Percentiles rank a stretch among this genome's conserved stretches.
Conservation (phyloP, 2,113 vertebrate genomes). For the Pseudolaguvia tuberculata region DNA sequence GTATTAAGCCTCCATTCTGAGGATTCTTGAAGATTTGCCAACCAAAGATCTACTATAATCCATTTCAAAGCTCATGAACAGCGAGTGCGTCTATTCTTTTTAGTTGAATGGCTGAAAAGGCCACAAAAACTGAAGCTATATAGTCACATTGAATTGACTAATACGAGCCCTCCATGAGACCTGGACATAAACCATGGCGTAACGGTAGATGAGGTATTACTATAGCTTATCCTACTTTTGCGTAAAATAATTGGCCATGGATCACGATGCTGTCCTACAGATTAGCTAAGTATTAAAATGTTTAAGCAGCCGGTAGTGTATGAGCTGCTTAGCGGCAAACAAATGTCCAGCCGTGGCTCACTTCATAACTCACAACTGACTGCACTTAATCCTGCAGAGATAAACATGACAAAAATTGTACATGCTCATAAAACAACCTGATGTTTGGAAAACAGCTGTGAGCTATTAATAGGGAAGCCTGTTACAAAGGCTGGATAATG, state of each 20-base stretch:
- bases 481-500: constrained; percentile 41
- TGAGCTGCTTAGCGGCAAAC: constrained; percentile 5
- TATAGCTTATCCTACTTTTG: background rate
- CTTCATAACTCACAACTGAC: constrained; percentile 4
- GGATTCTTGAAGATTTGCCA: constrained; percentile 55
- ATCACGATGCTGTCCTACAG: constrained; percentile 4
- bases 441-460: constrained; percentile 54
- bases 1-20: constrained; percentile 58
- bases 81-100: constrained; percentile 40
- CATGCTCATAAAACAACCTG: constrained; percentile 44
- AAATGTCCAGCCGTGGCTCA: background rate
- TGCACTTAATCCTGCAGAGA: constrained; percentile 24
- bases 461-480: constrained; percentile 49
- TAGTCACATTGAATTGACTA: constrained; percentile 13
- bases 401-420: constrained; percentile 27
- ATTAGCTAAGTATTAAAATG: background rate
- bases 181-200: background rate
- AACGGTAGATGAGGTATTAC: constrained; percentile 4
- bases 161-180: background rate
- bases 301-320: background rate
- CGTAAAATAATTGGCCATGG: background rate
- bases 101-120: constrained; percentile 23
- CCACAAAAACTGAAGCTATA: constrained; percentile 23
- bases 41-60: constrained; percentile 46
- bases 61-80: constrained; percentile 36